Base-by-base conservation (phyloP, 2,113 vertebrate genomes). In the Phaetusa simplex region DNA sequence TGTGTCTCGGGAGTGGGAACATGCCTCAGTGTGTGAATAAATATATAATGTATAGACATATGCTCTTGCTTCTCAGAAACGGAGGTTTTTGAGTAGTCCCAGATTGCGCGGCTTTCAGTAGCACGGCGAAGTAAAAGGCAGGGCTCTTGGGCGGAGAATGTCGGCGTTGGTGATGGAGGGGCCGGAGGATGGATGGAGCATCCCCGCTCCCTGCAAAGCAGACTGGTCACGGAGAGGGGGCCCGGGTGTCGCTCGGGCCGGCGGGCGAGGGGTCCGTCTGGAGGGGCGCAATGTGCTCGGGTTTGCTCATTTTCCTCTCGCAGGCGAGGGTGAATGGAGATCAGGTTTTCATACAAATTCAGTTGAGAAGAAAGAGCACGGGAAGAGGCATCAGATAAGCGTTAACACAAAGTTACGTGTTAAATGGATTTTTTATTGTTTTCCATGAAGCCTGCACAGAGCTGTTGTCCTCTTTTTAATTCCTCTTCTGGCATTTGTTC, bases 1-100 rank as follows among this genome's bases (percentile, higher is more conserved):
- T 97, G 86, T 93, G 90, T 89, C 95, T 96, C 8, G 6, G 89
- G 93, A 95, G 92, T 95, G 85, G 82, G 96, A 96, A 95, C 87
- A 87, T 96, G 89, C 91, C 85, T 97, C 93, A 78, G 88, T 65
- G 95, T 95, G 94, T 96, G 95, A 96, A 97, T 98, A 95, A 95
- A 95, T 95, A 96, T 94, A 38, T 92, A 95, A 95, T 91, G 83
- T 95, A 93, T 86, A 96, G 93, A 95, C 95, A 92, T 96, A 96
- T 96, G 89, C 77, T 95, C 92, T 70, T 34, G 53, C 86, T 94
- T 84, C 86, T 93, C 87, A 73, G 77, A 45, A 93, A 55, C 11
- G 2, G 47, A 62, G 62, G 7, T 67, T 78, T 88, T 47, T 13
- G 12, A 95, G 77, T 4, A 70, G 79, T 86, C 76, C 86, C 77